Conservation (phyloP, 2,888 invertebrate species). For the Kuschelorhynchus macadamiae region DNA sequence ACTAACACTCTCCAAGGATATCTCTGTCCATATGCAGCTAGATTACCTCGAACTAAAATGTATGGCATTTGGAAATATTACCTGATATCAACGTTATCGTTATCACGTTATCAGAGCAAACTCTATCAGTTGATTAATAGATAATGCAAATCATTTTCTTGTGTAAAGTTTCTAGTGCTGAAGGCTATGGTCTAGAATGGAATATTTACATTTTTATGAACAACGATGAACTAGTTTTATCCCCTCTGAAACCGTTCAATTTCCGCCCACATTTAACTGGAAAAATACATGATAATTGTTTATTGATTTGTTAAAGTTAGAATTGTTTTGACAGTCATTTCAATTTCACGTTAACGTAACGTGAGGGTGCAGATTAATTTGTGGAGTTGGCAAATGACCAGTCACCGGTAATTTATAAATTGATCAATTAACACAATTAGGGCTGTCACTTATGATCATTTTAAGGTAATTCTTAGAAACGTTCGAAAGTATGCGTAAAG, state of each 20-base stretch:
- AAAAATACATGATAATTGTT: conserved; percentile 25
- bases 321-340: neutral
- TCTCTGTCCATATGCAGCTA: conserved; percentile 88
- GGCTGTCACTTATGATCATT: too few species aligned
- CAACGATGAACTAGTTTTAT: conserved; percentile 26
- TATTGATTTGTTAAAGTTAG: conserved; percentile 21
- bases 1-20: conserved; percentile 91
- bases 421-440: too few species aligned
- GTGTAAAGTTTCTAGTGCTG: neutral
- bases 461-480: too few species aligned
- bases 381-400: too few species aligned
- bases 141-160: neutral
- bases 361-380: too few species aligned
- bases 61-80: conserved; percentile 79
- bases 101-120: conserved; percentile 21
- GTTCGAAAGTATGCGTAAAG: too few species aligned
- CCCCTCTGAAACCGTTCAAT: conserved; percentile 25
- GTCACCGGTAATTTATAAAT: too few species aligned
- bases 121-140: conserved; percentile 11
- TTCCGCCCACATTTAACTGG: conserved; percentile 28
- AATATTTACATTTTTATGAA: conserved; percentile 14
- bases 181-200: neutral
- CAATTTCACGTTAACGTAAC: too few species aligned
- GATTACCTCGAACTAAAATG: conserved; percentile 90
- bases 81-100: conserved; percentile 34